Evolutionary conservation across 2,888 invertebrate species (phyloP).

Genomic region (Agrotis clavis): DNA sequence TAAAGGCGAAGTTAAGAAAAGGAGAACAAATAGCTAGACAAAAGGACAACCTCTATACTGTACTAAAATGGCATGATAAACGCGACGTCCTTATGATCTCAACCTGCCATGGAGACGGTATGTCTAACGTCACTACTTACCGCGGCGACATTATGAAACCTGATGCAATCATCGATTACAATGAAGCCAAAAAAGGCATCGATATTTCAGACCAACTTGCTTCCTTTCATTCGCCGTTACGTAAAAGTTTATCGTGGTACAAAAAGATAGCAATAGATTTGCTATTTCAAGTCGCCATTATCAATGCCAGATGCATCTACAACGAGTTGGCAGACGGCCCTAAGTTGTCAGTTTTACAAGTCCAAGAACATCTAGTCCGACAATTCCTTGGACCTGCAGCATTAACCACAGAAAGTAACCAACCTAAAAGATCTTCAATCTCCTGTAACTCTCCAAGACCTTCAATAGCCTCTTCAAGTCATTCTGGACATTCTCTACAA

Average conservation of each 20-base stretch:
- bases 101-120: constrained; percentile 52
- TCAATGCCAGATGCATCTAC: constrained; percentile 51
- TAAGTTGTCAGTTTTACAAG: constrained; percentile 49
- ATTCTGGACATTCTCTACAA: constrained; percentile 35
- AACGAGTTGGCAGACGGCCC: constrained; percentile 30
- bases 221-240: constrained; percentile 50
- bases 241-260: constrained; percentile 55
- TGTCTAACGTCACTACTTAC: constrained; percentile 11
- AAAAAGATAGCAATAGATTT: constrained; percentile 55
- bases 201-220: constrained; percentile 56
- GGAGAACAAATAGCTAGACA: constrained; percentile 51
- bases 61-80: constrained; percentile 56
- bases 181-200: constrained; percentile 56
- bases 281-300: constrained; percentile 30
- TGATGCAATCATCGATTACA: constrained; percentile 48
- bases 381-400: constrained; percentile 39
- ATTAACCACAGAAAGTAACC: constrained; percentile 48
- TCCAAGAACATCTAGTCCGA: constrained; percentile 51
- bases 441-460: constrained; percentile 26
- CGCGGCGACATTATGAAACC: constrained; percentile 17
- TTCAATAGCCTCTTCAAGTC: constrained; percentile 20
- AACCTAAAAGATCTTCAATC: constrained; percentile 39
- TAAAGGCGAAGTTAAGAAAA: constrained; percentile 38
- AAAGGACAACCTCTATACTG: constrained; percentile 53
- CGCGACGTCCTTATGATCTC: constrained; percentile 57